Evolutionary conservation across 2,113 vertebrate species (phyloP), one percentile per base, ranked within the genome.

Genomic region (Telmatochromis bifrenatus): DNA sequence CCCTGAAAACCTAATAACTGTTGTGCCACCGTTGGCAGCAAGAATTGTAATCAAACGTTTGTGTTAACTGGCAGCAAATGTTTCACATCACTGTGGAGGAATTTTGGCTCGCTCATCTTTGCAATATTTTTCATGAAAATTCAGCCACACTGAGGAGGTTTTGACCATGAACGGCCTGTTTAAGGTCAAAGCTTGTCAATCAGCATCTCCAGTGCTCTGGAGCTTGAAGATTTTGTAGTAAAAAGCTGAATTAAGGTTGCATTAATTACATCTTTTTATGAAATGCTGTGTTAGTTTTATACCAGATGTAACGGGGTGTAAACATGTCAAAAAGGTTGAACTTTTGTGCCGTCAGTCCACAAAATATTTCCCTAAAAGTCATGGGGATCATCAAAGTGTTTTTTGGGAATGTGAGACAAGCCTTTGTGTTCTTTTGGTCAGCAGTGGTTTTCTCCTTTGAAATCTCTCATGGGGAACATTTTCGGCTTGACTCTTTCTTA

Each of bases 401-500:
- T 55, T 33, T 33, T 3, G 58, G 15, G 58, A 2, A 62, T 4
- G 0, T 11, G 28, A 33, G 9, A 7, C 15, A 2, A 7, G 28
- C 58, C 1, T 62, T 62, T 19, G 28, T 4, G 58, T 33, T 33
- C 15, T n/a, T 62, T 35, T 35, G 9, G 9, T 62, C 58, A 33
- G 58, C 58, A 7, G 28, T 62, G 58, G 28, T 33, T 62, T 19
- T 33, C 28, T 33, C 28, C 56, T 60, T 60, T 31, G 56, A 60
- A 60, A 17, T 31, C 14, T 60, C 14, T 31, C 56, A 60, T 60
- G 56, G 15, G 28, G 1, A 17, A 17, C 56, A 33, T 33, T 19
- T 60, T 62, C 6, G 28, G 58, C 58, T 60, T 0, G 56, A 17
- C 15, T 33, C 9, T 62, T 62, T 62, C 58, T 62, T 62, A 33